phyloP scores from a whole-genome alignment of 1,140 invertebrate species.

The Penaeus vannamei region DNA sequence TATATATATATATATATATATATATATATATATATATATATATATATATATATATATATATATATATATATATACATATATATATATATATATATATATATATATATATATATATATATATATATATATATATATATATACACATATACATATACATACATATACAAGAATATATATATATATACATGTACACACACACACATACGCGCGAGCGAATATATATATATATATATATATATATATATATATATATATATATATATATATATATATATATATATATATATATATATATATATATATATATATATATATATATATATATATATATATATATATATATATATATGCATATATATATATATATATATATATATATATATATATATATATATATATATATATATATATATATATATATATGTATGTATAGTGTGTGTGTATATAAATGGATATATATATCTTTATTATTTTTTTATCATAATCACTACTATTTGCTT shows the following conservation, averaged over 20 bases:
- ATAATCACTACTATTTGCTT: too few relatives aligned
- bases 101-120: conserved; percentile 23
- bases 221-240: not conserved
- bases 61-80: conserved; percentile 24
- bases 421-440: not conserved
- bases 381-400: too few relatives aligned
- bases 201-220: not conserved
- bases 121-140: not conserved
- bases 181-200: not conserved
- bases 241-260: not conserved
- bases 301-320: not conserved
- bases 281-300: not conserved
- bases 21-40: conserved; percentile 11
- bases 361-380: not conserved
- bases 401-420: too few relatives aligned
- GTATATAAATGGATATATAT: not conserved
- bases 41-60: conserved; percentile 5
- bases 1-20: not conserved
- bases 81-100: conserved; percentile 28
- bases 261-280: not conserved
- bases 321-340: conserved; percentile 1
- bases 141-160: not conserved
- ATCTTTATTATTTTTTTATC: too few relatives aligned
- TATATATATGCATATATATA: conserved; percentile 15
- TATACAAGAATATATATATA: not conserved